Base-by-base conservation (phyloP, 1,140 invertebrate genomes). In the Brachionus asplanchnoidis region DNA sequence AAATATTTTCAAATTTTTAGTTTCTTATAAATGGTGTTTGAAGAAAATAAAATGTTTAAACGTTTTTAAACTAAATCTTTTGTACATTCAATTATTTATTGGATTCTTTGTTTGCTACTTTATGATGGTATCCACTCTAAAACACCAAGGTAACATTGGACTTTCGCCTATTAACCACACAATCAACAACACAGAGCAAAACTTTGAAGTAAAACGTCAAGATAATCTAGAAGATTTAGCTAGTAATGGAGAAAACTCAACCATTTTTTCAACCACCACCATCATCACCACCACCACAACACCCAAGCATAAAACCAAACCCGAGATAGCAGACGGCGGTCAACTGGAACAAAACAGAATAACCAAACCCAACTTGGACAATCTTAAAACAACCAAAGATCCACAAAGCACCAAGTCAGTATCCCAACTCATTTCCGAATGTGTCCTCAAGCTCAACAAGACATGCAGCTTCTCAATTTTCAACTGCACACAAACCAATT, bases 21-120 rank as follows among this genome's bases (percentile, higher is more conserved):
- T 77, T 23, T 46, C 73, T 11, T 77, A 77, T 40, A 77, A 77
- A 77, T 77, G 73, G 73, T 50, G 73, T 50, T 26, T 77, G 44
- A 77, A 50, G 50, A 77, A 77, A 50, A 50, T 50, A 77, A 77
- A 77, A 77, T 26, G 28, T 32, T 12, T 77, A 46, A 77, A 77
- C 42, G 11, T 46, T 14, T 77, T 77, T 7, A 77, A 77, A 46
- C 20, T 77, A 53, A 77, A 77, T 17, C 7, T 77, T 9, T 50
- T 77, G 7, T 77, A 77, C 14, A 77, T 77, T 28, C 73, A 77
- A 77, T 26, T 77, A 26, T 77, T 50, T 14, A 26, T 77, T 26
- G 73, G 73, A 50, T 32, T 77, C 26, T 77, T 77, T 50, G 20
- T 77, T 5, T 77, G 73, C 23, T 77, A 77, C 23, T 77, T 77